Base-by-base conservation (phyloP, 2,888 invertebrate genomes). In the Lypha dubia region DNA sequence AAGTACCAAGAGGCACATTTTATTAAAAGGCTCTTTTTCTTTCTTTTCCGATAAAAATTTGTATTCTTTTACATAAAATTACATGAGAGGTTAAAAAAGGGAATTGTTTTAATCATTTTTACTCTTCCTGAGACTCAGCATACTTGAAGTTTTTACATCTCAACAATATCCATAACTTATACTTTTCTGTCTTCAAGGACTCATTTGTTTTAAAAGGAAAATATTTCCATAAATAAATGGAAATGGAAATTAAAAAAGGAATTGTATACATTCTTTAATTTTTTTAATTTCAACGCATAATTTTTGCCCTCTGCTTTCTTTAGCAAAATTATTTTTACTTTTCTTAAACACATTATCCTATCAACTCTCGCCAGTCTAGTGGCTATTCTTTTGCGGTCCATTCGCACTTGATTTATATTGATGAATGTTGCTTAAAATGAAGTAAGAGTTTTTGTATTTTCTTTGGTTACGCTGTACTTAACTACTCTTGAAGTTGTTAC, bases 391-490 rank as follows among this genome's bases (percentile, higher is more conserved):
- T 88, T 90, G 89, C 84, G 85, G 89, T 83, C 60, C 79, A 70
- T 75, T 70, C 74, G 32, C 88, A 79, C 84, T 90, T 90, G 90
- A 90, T 90, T 90, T 90, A 90, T 90, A 90, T 90, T 90, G 90
- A 90, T 90, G 90, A 90, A 90, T 90, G 90, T 63, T 74, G 63
- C 62, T 51, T 67, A 63, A 51, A 63, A 74, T 75, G 22, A 65
- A 28, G 60, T 58, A 74, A 71, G 62, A 60, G 63, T 74, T 51
- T 41, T 70, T 63, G 22, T 62, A 9, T 83, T 83, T 71, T 68
- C 60, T 60, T 62, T 32, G 49, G 46, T 60, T n/a, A n/a, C 67
- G 35, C 20, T 51, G 63, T 74, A n/a, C n/a, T 75, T 60, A 68
- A 62, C 58, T 60, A 77, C 60, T 49, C 20, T 74, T 35, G 2